Evolutionary conservation across 92 coral and sea anemone species (phyloP).

Genomic region (Blastomussa wellsi): DNA sequence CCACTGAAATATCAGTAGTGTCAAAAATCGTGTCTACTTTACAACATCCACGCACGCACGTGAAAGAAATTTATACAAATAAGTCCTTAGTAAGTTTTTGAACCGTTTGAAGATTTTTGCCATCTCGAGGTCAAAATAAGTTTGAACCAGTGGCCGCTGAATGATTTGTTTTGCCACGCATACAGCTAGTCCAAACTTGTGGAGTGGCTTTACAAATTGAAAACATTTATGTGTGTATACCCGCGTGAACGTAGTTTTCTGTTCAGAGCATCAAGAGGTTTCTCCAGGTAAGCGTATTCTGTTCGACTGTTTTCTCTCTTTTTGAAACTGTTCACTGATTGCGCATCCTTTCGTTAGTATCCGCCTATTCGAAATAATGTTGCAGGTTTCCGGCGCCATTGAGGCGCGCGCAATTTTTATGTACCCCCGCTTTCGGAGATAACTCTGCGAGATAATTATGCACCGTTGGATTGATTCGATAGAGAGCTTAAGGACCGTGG

Average conservation of each 20-base stretch:
- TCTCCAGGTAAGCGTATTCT: not conserved
- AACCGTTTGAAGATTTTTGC: not conserved
- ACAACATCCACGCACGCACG: not conserved
- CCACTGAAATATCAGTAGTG: not conserved
- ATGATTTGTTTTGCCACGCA: slow-evolving; percentile 32
- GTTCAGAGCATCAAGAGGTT: not conserved
- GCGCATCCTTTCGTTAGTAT: not conserved
- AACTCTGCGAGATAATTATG: not conserved
- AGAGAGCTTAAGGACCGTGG: too few species aligned
- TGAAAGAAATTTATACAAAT: too few species aligned
- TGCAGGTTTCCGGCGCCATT: not conserved
- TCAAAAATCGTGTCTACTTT: not conserved
- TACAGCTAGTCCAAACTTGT: slow-evolving; percentile 24
- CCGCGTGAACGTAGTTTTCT: not conserved
- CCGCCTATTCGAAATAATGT: not conserved
- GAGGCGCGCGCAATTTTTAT: not conserved
- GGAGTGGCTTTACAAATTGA: not conserved
- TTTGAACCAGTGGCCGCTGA: not conserved
- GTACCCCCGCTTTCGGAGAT: not conserved
- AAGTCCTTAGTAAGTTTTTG: too few species aligned
- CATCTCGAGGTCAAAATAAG: not conserved
- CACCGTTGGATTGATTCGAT: too few species aligned
- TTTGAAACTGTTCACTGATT: not conserved
- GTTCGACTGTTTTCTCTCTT: not conserved
- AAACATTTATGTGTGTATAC: not conserved